Base-by-base conservation (phyloP, 2,888 invertebrate species). In the Lepeophtheirus nordmannii region DNA sequence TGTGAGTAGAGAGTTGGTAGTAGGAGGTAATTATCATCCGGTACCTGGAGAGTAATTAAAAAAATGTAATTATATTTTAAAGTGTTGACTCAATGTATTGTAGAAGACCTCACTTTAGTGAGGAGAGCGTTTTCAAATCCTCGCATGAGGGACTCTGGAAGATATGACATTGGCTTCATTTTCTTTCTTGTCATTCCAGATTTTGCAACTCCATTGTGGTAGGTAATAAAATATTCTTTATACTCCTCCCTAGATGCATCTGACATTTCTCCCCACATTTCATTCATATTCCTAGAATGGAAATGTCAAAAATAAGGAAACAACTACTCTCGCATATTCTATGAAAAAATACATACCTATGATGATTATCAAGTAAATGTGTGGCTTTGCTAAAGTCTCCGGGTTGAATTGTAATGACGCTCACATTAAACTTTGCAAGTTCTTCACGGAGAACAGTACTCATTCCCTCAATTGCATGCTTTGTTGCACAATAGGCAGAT, bases 401-500 rank as follows among this genome's bases (percentile, higher is more conserved):
- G 5, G 78, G 78, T 68, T 78, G 77, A 61, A 78, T 73, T 70
- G 74, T 75, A 3, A 77, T 76, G 37, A 77, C 74, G 61, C 72
- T 72, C 63, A 77, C 70, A 30, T 74, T 74, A 57, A 70, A 69
- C 17, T 72, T 71, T 17, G 72, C 71, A 67, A 77, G 69, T 69
- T 77, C 77, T 39, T 71, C 72, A 22, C 77, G 70, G 68, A 78
- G 68, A 76, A 68, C 10, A 20, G 62, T 20, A 39, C 62, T 62
- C 38, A 41, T 40, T 62, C 76, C 76, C 68, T 77, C 77, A 56
- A 77, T 71, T 69, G 76, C 78, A 70, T 76, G 76, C 70, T 77
- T 77, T 58, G 75, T 74, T 11, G 77, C 77, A 10, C 75, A 74
- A 69, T 77, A 77, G 17, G 76, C 76, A 41, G 76, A 75, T 30